Evolutionary conservation across 2,113 vertebrate species (phyloP).

Genomic region (Cavia aperea): DNA sequence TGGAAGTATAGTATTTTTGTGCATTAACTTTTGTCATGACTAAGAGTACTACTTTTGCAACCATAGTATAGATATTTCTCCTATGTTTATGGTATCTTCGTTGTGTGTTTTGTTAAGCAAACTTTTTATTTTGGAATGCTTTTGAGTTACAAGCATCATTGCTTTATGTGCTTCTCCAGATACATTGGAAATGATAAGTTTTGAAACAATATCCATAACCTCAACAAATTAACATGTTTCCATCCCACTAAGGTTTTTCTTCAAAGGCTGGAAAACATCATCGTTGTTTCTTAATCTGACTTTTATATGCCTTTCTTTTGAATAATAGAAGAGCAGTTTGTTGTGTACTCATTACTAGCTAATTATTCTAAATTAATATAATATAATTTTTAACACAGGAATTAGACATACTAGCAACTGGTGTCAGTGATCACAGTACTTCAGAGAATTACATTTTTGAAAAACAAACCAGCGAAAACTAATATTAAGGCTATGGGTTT

Average conservation of each 20-base stretch:
- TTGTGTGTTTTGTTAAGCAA: not conserved
- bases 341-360: not conserved
- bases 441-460: not conserved
- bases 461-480: not conserved
- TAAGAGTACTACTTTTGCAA: not conserved
- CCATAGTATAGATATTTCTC: not conserved
- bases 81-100: not conserved
- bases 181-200: not conserved
- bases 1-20: not conserved
- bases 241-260: not conserved
- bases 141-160: not conserved
- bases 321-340: not conserved
- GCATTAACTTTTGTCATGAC: not conserved
- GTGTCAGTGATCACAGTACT: not conserved
- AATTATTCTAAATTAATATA: not conserved
- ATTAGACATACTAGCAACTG: not conserved
- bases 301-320: slow-evolving; percentile 12
- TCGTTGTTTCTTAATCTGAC: not conserved
- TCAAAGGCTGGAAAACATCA: not conserved
- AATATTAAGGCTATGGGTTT: not conserved
- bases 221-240: not conserved
- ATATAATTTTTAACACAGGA: not conserved
- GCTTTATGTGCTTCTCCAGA: not conserved
- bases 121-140: not conserved
- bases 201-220: not conserved